Conservation (phyloP, 2,113 vertebrate species). For the Neofelis nebulosa region DNA sequence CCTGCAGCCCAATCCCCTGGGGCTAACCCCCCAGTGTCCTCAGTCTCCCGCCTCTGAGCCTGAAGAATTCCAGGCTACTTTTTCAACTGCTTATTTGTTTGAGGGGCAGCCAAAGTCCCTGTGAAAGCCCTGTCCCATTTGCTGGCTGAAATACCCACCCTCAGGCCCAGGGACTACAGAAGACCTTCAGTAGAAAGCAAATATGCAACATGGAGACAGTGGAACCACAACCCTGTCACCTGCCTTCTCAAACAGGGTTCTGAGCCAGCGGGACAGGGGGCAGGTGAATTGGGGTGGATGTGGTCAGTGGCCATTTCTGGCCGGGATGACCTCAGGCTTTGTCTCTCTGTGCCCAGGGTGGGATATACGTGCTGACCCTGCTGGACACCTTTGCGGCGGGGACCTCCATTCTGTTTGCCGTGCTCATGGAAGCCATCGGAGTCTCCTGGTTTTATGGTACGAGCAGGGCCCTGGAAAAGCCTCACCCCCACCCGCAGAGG, state of each 20-base stretch:
- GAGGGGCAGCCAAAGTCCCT: not conserved
- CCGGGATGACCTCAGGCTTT: not conserved
- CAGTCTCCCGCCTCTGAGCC: not conserved
- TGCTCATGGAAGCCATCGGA: slow-evolving; percentile 97
- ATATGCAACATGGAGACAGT: fast-evolving
- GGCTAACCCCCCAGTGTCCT: not conserved
- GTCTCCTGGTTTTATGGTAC: slow-evolving; percentile 99
- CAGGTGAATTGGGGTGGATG: not conserved
- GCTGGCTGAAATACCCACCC: not conserved
- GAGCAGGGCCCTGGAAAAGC: slow-evolving; percentile 4
- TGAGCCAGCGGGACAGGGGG: not conserved
- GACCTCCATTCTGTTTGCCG: slow-evolving; percentile 96
- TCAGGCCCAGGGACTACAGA: not conserved
- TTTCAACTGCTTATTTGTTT: not conserved
- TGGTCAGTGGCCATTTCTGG: not conserved
- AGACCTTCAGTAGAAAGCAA: not conserved
- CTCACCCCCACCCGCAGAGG: not conserved
- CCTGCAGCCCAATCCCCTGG: too few species aligned
- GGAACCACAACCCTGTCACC: not conserved
- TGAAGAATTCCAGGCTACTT: not conserved
- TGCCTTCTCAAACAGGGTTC: not conserved
- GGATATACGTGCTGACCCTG: slow-evolving; percentile 97
- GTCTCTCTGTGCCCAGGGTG: slow-evolving; percentile 87
- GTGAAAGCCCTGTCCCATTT: not conserved
- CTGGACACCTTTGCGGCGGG: slow-evolving; percentile 97